These are phyloP conservation scores for Valencia hispanica DNA, from an alignment of 2,797 vertebrate species.

Conservation along the genomic window DNA sequence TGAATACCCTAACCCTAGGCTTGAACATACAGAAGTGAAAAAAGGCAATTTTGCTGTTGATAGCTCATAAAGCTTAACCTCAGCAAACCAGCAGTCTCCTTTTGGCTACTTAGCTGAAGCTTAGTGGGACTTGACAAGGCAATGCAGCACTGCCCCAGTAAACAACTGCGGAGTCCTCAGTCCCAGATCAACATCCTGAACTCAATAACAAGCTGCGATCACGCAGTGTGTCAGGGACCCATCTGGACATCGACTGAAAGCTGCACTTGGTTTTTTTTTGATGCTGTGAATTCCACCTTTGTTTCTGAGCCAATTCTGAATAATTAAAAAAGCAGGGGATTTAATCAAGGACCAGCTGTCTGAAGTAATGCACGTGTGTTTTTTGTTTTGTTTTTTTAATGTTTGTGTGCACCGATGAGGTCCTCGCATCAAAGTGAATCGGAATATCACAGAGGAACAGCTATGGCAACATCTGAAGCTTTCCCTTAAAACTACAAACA, in stretches of 20 bases:
- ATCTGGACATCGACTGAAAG: slow-evolving; percentile 73
- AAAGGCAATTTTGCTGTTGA: slow-evolving; percentile 25
- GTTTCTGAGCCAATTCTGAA: slow-evolving; percentile 75
- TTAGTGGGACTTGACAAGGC: slow-evolving; percentile 51
- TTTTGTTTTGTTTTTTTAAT: slow-evolving; percentile 32
- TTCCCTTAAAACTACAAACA: slow-evolving; percentile 40
- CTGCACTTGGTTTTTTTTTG: slow-evolving; percentile 51
- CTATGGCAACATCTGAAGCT: slow-evolving; percentile 62
- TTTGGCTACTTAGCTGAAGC: slow-evolving; percentile 51
- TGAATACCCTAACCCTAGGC: neutral
- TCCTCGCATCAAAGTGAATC: slow-evolving; percentile 74
- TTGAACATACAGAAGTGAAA: slow-evolving; percentile 24
- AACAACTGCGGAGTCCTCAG: slow-evolving; percentile 54
- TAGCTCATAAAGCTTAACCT: slow-evolving; percentile 56
- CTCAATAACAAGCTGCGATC: slow-evolving; percentile 66
- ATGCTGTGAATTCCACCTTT: slow-evolving; percentile 69
- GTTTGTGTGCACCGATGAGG: slow-evolving; percentile 55
- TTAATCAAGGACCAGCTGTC: slow-evolving; percentile 75
- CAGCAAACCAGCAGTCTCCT: slow-evolving; percentile 28
- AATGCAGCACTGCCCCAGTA: slow-evolving; percentile 45
- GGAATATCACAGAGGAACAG: slow-evolving; percentile 65
- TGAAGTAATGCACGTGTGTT: slow-evolving; percentile 47
- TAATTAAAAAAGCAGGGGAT: slow-evolving; percentile 78
- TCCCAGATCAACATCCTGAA: slow-evolving; percentile 57
- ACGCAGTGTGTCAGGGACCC: slow-evolving; percentile 61